phyloP scores from a whole-genome alignment of 2,113 vertebrate species.

The Falco punctatus region DNA sequence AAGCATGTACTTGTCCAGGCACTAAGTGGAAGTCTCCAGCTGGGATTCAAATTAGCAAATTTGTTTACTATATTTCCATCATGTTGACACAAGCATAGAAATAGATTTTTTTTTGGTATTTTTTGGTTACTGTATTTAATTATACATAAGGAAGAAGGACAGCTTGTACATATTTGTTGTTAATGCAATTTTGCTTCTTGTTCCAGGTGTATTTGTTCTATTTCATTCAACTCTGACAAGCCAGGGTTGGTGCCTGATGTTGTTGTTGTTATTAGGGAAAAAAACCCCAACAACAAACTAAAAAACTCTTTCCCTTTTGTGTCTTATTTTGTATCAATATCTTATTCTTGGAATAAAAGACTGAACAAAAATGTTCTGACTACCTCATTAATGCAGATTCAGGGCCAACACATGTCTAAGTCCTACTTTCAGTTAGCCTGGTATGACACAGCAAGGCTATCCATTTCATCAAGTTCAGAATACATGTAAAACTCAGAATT shows the following conservation, averaged over 20 bases:
- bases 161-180: neutral
- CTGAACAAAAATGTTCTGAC: neutral
- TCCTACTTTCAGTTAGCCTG: neutral
- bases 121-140: neutral
- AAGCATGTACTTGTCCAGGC: neutral
- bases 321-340: neutral
- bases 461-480: neutral
- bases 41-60: conserved; percentile 13
- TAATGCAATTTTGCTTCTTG: neutral
- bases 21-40: neutral
- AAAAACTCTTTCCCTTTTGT: neutral
- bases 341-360: neutral
- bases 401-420: neutral
- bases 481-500: neutral
- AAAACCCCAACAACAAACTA: neutral
- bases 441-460: neutral
- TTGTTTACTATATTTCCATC: neutral
- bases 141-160: neutral
- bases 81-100: neutral
- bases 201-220: neutral
- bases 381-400: neutral
- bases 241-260: neutral
- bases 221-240: neutral
- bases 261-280: neutral
- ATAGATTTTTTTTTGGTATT: neutral